Conservation (phyloP, 2,888 invertebrate genomes). For the Pandemis cinnamomeana region DNA sequence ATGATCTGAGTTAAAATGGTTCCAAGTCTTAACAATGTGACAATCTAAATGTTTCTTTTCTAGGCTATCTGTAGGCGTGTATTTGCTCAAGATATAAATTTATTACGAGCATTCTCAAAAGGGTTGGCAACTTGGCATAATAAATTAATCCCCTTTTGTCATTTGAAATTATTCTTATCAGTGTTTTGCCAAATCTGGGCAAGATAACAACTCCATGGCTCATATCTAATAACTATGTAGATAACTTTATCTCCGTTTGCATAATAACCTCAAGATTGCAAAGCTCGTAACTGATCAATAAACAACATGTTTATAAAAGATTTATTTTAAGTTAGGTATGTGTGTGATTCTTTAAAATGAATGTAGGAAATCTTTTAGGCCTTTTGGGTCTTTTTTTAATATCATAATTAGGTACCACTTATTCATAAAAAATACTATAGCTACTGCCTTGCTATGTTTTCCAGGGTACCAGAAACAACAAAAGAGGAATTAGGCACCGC, state of each 20-base stretch:
- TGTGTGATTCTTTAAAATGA: no score
- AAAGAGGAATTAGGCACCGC: constrained; percentile 95
- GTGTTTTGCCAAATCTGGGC: constrained; percentile 50
- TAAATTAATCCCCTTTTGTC: not conserved
- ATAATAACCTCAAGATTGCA: constrained; percentile 17
- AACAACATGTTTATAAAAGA: constrained; percentile 6
- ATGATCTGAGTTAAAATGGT: not conserved
- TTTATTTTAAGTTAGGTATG: not conserved
- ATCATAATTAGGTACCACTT: no score
- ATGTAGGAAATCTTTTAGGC: no score
- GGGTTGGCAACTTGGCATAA: constrained; percentile 8
- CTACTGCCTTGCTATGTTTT: constrained; percentile 51
- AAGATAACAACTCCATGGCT: constrained; percentile 50
- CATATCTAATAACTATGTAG: constrained; percentile 45
- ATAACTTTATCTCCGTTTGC: constrained; percentile 34
- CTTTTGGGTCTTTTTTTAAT: not conserved
- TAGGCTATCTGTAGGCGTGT: constrained; percentile 19
- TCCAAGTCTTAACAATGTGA: not conserved
- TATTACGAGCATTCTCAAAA: constrained; percentile 1
- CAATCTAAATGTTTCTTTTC: not conserved
- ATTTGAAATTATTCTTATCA: constrained; percentile 27
- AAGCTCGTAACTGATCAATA: not conserved
- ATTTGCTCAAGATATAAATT: constrained; percentile 4
- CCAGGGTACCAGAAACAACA: constrained; percentile 95
- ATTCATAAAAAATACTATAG: no score